Conservation (phyloP, 2,888 invertebrate species). For the Drosophila siamana region DNA sequence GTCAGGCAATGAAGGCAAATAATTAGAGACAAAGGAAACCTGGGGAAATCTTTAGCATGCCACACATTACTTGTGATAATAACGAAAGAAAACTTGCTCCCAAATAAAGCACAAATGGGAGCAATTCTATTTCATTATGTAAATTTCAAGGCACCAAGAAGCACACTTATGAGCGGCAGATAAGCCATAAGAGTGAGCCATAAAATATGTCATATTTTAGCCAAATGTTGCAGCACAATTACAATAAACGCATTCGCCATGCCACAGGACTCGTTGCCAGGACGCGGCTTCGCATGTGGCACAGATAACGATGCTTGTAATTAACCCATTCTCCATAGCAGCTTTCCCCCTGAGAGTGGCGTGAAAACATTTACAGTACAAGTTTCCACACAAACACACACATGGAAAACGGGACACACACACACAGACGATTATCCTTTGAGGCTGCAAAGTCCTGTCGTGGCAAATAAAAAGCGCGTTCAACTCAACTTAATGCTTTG, state of each 20-base stretch:
- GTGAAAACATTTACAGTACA: conserved; percentile 65
- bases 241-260: conserved; percentile 77
- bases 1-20: conserved; percentile 14
- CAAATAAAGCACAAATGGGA: conserved; percentile 80
- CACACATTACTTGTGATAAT: conserved; percentile 65
- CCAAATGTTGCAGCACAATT: conserved; percentile 66
- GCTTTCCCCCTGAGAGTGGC: conserved; percentile 27
- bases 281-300: conserved; percentile 53
- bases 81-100: conserved; percentile 59
- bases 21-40: neutral
- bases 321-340: conserved; percentile 47
- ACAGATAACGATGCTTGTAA: conserved; percentile 59
- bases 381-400: conserved; percentile 22
- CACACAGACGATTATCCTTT: conserved; percentile 20
- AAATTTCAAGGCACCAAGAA: conserved; percentile 23
- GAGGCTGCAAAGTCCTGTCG: conserved; percentile 18
- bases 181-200: conserved; percentile 70
- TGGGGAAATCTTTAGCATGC: conserved; percentile 28
- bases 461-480: conserved; percentile 32
- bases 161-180: conserved; percentile 49
- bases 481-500: conserved; percentile 68
- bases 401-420: neutral
- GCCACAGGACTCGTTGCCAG: conserved; percentile 35
- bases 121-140: conserved; percentile 75
- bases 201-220: conserved; percentile 83